These are phyloP conservation scores for Huso huso DNA, from an alignment of 2,797 vertebrate genomes.

Conservation along the genomic window DNA sequence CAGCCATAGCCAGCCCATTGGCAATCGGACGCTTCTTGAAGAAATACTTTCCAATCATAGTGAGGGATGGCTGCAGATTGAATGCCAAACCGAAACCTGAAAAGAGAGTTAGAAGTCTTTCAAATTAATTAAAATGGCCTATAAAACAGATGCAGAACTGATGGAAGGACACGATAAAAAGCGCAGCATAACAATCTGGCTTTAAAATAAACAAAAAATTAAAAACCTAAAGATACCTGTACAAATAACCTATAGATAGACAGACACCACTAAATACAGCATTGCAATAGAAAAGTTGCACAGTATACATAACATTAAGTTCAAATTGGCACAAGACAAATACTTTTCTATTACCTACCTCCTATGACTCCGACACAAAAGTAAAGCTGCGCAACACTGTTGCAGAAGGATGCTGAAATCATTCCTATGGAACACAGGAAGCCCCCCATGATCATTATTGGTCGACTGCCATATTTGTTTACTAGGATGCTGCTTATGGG, in stretches of 20 bases:
- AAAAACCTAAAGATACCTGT: too few relatives aligned
- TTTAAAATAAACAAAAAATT: too few relatives aligned
- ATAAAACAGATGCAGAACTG: too few relatives aligned
- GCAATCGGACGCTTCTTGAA: slow-evolving; percentile 84
- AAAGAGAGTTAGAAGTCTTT: slow-evolving; percentile 4
- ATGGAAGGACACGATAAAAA: too few relatives aligned
- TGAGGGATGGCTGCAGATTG: slow-evolving; percentile 91
- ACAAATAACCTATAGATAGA: too few relatives aligned
- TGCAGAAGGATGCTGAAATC: slow-evolving; percentile 84
- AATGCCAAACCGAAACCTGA: slow-evolving; percentile 89
- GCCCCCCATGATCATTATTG: slow-evolving; percentile 84
- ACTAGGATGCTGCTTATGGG: slow-evolving; percentile 92
- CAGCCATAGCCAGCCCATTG: slow-evolving; percentile 90
- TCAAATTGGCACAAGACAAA: slow-evolving; percentile 4
- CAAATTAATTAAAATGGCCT: too few relatives aligned
- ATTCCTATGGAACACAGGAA: slow-evolving; percentile 73
- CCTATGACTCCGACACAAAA: slow-evolving; percentile 84
- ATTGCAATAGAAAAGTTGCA: too few relatives aligned
- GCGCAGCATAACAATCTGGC: too few relatives aligned
- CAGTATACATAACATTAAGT: too few relatives aligned
- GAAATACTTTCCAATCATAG: slow-evolving; percentile 94
- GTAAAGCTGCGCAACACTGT: slow-evolving; percentile 75
- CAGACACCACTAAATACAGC: too few relatives aligned
- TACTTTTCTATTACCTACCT: slow-evolving; percentile 60
- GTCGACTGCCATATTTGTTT: slow-evolving; percentile 88